These are phyloP conservation scores for Eospalax fontanierii DNA, from an alignment of 2,797 vertebrate species.

Conservation along the genomic window DNA sequence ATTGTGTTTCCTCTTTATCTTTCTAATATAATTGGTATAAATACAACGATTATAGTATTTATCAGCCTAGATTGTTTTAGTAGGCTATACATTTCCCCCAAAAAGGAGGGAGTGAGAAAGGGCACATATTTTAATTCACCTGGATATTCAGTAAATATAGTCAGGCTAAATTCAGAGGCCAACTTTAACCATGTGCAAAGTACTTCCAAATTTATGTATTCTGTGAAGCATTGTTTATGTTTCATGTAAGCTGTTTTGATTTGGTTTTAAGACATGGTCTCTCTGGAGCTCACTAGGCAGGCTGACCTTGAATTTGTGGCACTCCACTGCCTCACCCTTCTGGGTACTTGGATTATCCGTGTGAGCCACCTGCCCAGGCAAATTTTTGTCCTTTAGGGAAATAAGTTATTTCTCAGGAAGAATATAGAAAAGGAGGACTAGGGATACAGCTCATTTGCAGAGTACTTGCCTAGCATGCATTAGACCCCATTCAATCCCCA, in stretches of 20 bases:
- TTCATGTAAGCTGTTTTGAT: not conserved
- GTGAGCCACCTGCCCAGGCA: too few species aligned
- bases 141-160: not conserved
- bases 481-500: too few species aligned
- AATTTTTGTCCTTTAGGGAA: too few species aligned
- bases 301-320: not conserved
- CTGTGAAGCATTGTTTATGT: not conserved
- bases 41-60: not conserved
- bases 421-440: not conserved
- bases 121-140: too few species aligned
- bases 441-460: too few species aligned
- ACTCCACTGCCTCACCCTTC: not conserved
- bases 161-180: not conserved
- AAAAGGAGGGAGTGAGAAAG: not conserved
- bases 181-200: not conserved
- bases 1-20: not conserved
- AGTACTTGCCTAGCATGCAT: too few species aligned
- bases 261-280: not conserved
- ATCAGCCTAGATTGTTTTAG: not conserved
- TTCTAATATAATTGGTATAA: not conserved
- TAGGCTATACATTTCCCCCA: not conserved
- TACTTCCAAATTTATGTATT: not conserved
- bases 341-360: not conserved
- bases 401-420: not conserved
- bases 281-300: not conserved